Evolutionary conservation across 2,113 vertebrate genomes (phyloP).

Genomic region (Erinaceus europaeus): DNA sequence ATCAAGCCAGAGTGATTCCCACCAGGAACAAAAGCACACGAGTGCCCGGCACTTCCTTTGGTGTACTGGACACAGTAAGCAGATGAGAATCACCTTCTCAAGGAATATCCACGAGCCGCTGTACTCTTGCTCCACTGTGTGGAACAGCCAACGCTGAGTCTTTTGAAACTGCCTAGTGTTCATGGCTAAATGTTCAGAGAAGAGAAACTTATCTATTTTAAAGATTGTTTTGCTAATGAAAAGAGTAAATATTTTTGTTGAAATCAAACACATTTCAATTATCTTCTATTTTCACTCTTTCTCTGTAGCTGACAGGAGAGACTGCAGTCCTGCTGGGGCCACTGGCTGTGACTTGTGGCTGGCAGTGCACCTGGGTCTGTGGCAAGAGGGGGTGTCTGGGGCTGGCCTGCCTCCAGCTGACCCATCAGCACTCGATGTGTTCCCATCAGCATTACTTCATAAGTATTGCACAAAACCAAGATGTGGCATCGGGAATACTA

Average conservation of each 20-base stretch:
- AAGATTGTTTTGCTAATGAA: slow-evolving; percentile 48
- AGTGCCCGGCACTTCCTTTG: slow-evolving; percentile 51
- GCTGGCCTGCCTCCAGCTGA: background rate
- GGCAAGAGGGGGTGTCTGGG: background rate
- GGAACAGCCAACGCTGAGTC: background rate
- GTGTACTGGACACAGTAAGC: background rate
- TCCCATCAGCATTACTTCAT: background rate
- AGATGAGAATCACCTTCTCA: background rate
- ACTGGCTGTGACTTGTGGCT: rapidly evolving
- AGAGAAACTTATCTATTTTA: slow-evolving; percentile 13
- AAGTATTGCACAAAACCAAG: background rate
- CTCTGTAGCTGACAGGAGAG: background rate
- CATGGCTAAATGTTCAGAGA: slow-evolving; percentile 30
- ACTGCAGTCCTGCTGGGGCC: background rate
- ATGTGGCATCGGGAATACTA: background rate
- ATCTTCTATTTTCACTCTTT: background rate
- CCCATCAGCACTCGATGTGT: background rate
- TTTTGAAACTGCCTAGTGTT: slow-evolving; percentile 8
- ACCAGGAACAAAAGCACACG: slow-evolving; percentile 71
- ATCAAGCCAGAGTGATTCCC: slow-evolving; percentile 23
- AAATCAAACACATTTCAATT: background rate
- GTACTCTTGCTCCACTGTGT: background rate
- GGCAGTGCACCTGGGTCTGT: rapidly evolving
- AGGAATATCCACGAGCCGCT: slow-evolving; percentile 35
- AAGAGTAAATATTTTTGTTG: slow-evolving; percentile 59